These are phyloP conservation scores for Chironomus tentans DNA, from an alignment of 2,888 invertebrate species.

Conservation along the genomic window DNA sequence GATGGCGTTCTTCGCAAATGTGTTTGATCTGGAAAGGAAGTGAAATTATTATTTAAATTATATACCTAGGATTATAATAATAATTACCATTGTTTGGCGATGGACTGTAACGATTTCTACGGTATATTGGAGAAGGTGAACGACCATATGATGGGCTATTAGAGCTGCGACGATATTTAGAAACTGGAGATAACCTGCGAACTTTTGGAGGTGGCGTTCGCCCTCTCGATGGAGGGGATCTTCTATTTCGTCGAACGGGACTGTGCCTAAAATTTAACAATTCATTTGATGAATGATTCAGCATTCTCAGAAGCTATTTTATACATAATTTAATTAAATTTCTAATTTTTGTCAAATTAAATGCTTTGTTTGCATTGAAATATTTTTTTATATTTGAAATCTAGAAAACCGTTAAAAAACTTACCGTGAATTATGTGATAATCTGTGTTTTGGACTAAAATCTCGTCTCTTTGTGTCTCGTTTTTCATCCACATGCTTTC, in stretches of 20 bases:
- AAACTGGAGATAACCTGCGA: neutral
- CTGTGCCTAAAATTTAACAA: neutral
- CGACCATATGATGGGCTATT: neutral
- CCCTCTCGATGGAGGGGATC: neutral
- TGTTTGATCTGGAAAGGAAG: neutral
- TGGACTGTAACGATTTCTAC: conserved; percentile 9
- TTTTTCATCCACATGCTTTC: neutral
- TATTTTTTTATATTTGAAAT: neutral
- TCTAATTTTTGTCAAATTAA: neutral
- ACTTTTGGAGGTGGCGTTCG: conserved; percentile 9
- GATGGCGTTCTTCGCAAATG: neutral
- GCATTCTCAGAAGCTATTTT: no score
- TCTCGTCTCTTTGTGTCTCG: conserved; percentile 1
- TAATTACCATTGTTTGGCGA: neutral
- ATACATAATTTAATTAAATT: no score
- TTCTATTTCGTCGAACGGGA: neutral
- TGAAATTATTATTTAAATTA: neutral
- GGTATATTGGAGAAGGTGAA: neutral
- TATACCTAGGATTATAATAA: neutral
- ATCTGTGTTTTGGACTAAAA: neutral
- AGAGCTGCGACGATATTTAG: neutral
- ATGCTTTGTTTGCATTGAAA: neutral
- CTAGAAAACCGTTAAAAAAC: neutral
- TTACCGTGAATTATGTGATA: neutral
- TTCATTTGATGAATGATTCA: no score